Base-by-base conservation (phyloP, 2,113 vertebrate genomes). In the Rhynchopsitta pachyrhyncha region DNA sequence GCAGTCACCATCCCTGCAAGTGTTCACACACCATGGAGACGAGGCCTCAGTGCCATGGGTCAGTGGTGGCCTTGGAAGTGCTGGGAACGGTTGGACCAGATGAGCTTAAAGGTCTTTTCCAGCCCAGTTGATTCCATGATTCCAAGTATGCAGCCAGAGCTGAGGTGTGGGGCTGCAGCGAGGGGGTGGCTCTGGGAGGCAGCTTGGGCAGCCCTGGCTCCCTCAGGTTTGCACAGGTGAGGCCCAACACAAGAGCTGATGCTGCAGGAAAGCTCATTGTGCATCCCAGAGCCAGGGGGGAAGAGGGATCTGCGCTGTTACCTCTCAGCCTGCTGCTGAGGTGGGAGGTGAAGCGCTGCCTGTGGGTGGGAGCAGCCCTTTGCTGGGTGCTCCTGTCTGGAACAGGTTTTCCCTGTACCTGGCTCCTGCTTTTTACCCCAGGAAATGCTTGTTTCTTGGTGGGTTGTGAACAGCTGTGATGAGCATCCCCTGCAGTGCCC, bases 241-340 rank as follows among this genome's bases (percentile, higher is more conserved):
- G 33, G 50, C 67, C 71, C 59, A 37, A 0, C 0, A 0, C 2
- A 4, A 25, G 10, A 28, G 50, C 3, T 60, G 60, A 9, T 44
- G 42, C 68, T 11, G 14, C 42, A 24, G 46, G 46, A 47, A 35
- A 33, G 44, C 77, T 67, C 44, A 3, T 13, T 46, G 18, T 33
- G 13, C n/a, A 1, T 57, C 70, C 52, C 22, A 4, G 53, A 0
- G 4, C 33, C 13, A 0, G 1, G 10, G 3, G 6, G 39, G 27
- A 42, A 17, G 60, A 10, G 49, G 52, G 27, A 7, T 53, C 64
- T 74, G 49, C 53, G 8, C 69, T 59, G 23, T 24, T 39, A 27
- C 46, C 57, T 52, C 29, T 28, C 29, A 49, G 33, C 31, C 46
- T 12, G 2, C 20, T 20, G 39, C n/a, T 24, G 29, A 31, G 47